Evolutionary conservation across 1,140 invertebrate genomes (phyloP).

Genomic region (Scaptomyza graminum): DNA sequence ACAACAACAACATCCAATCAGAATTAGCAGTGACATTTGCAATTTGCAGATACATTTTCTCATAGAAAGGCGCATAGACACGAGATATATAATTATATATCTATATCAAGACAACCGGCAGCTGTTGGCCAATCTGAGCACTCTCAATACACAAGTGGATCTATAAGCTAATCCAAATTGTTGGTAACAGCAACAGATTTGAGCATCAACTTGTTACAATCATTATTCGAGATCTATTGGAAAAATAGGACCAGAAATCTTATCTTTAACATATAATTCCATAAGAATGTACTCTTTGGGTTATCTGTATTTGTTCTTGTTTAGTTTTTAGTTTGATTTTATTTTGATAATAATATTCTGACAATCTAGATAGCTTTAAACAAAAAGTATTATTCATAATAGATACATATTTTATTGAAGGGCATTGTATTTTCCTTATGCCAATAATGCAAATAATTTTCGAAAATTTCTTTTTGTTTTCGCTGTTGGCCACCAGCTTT

Average conservation of each 20-base stretch:
- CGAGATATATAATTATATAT: background rate
- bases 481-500: conserved; percentile 60
- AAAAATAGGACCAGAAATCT: background rate
- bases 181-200: background rate
- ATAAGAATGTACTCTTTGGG: background rate
- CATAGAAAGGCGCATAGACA: background rate
- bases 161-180: background rate
- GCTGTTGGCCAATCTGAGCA: conserved; percentile 35
- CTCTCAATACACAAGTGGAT: background rate
- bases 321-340: too few species aligned
- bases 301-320: too few species aligned
- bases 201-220: too few species aligned
- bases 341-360: too few species aligned
- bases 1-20: background rate
- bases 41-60: conserved; percentile 43
- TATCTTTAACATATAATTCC: too few species aligned
- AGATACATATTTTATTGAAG: background rate
- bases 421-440: conserved; percentile 2
- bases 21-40: conserved; percentile 48
- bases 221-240: too few species aligned
- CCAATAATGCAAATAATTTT: background rate
- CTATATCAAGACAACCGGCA: conserved; percentile 58
- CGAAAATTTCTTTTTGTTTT: background rate
- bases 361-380: too few species aligned
- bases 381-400: too few species aligned